Percentiles rank a stretch among this genome's conserved stretches.
These are phyloP conservation scores for Drosophila willistoni DNA, from an alignment of 1,140 invertebrate genomes.

Conservation along the genomic window DNA sequence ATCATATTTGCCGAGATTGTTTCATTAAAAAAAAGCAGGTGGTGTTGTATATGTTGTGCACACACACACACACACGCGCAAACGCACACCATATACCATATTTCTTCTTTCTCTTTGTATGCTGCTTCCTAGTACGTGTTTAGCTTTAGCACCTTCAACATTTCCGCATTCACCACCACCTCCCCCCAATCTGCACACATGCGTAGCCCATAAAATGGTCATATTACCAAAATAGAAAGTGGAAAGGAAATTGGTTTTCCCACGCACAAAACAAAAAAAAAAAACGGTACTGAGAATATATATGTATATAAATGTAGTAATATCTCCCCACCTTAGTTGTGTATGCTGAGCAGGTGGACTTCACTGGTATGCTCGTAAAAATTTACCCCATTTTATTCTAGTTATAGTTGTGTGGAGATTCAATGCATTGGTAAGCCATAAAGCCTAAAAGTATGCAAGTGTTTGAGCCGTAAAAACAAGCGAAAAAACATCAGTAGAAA, in stretches of 20 bases:
- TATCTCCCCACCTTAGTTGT: slow-evolving; percentile 50
- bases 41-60: slow-evolving; percentile 40
- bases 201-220: slow-evolving; percentile 75
- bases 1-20: slow-evolving; percentile 80
- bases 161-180: slow-evolving; percentile 19
- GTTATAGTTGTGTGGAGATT: slow-evolving; percentile 11
- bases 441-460: slow-evolving; percentile 56
- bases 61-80: slow-evolving; percentile 19
- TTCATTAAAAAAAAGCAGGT: slow-evolving; percentile 76
- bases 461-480: slow-evolving; percentile 40
- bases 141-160: slow-evolving; percentile 72
- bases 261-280: slow-evolving; percentile 62
- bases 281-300: slow-evolving; percentile 8
- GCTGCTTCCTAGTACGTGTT: slow-evolving; percentile 66
- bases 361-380: slow-evolving; percentile 64
- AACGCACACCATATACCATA: slow-evolving; percentile 44
- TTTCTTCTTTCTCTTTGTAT: slow-evolving; percentile 42
- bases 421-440: slow-evolving; percentile 68
- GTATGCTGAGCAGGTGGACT: slow-evolving; percentile 72
- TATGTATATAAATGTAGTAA: slow-evolving; percentile 26
- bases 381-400: slow-evolving; percentile 45
- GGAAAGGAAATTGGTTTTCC: slow-evolving; percentile 74
- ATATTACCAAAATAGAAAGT: slow-evolving; percentile 66
- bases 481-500: slow-evolving; percentile 18
- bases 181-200: slow-evolving; percentile 41